Conservation (phyloP, 2,888 invertebrate genomes). For the Xestia rhomboidea region DNA sequence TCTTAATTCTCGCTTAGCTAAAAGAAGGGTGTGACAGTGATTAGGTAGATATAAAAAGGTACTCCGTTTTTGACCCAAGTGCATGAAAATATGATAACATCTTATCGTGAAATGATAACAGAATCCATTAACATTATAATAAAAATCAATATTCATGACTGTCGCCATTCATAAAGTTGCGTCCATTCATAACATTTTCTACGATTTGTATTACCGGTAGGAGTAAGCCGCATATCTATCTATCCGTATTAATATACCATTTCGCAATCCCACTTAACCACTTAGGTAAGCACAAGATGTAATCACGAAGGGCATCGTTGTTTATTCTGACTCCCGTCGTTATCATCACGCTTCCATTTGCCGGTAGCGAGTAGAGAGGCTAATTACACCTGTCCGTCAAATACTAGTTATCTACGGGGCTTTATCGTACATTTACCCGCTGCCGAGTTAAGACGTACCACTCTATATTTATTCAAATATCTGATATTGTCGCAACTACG, state of each 20-base stretch:
- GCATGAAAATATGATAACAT: slow-evolving; percentile 17
- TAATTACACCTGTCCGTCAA: slow-evolving; percentile 89
- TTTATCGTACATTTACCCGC: slow-evolving; percentile 82
- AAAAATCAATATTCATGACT: slow-evolving; percentile 1
- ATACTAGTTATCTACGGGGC: slow-evolving; percentile 77
- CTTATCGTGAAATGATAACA: slow-evolving; percentile 23
- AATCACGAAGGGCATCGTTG: slow-evolving; percentile 85
- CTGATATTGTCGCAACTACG: slow-evolving; percentile 67
- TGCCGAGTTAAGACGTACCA: slow-evolving; percentile 69
- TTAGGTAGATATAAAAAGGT: neutral
- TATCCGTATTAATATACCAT: slow-evolving; percentile 65
- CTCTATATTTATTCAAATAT: slow-evolving; percentile 71
- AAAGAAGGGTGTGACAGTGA: slow-evolving; percentile 29
- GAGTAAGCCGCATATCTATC: slow-evolving; percentile 33
- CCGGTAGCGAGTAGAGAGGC: slow-evolving; percentile 77
- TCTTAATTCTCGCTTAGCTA: slow-evolving; percentile 19
- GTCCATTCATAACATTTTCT: slow-evolving; percentile 57
- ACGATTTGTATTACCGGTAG: slow-evolving; percentile 28
- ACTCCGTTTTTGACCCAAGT: slow-evolving; percentile 5
- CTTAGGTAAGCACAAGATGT: slow-evolving; percentile 74
- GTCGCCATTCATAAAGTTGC: slow-evolving; percentile 57
- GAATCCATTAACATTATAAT: slow-evolving; percentile 4
- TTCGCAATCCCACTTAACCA: slow-evolving; percentile 81
- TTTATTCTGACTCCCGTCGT: slow-evolving; percentile 78
- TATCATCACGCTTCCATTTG: slow-evolving; percentile 81